These are phyloP conservation scores for Mesitornis unicolor DNA, from an alignment of 2,113 vertebrate genomes.

Conservation along the genomic window DNA sequence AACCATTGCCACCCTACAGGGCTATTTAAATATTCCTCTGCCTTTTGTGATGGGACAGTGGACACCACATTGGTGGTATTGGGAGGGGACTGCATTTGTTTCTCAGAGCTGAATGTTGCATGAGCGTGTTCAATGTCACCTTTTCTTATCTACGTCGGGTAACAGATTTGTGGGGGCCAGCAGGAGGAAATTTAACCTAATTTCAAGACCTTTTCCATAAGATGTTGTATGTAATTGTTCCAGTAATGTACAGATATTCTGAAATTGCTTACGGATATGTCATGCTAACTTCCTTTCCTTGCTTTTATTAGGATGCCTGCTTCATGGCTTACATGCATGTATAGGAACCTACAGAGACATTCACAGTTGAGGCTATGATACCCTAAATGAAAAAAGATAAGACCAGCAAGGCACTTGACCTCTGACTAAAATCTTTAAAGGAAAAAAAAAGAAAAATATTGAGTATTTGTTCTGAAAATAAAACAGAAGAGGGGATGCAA, in stretches of 20 bases:
- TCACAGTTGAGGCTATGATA: neutral
- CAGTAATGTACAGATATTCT: neutral
- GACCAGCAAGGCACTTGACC: neutral
- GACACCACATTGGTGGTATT: neutral
- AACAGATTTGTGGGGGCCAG: neutral
- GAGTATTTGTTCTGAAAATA: neutral
- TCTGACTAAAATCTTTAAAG: neutral
- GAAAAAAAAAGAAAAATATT: neutral
- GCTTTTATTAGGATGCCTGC: neutral
- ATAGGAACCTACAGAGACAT: neutral
- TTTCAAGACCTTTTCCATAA: neutral
- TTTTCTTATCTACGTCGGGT: neutral
- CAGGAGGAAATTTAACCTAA: neutral
- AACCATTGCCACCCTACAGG: neutral
- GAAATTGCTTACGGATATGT: neutral
- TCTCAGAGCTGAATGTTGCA: neutral
- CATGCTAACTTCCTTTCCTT: neutral
- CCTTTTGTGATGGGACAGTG: neutral
- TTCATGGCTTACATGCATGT: neutral
- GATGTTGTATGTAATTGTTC: neutral
- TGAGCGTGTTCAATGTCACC: neutral
- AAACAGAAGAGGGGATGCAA: neutral
- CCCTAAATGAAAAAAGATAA: neutral
- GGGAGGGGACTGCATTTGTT: neutral
- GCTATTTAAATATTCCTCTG: neutral